Conservation (phyloP, 2,888 invertebrate species). For the Pyrrhia umbra region DNA sequence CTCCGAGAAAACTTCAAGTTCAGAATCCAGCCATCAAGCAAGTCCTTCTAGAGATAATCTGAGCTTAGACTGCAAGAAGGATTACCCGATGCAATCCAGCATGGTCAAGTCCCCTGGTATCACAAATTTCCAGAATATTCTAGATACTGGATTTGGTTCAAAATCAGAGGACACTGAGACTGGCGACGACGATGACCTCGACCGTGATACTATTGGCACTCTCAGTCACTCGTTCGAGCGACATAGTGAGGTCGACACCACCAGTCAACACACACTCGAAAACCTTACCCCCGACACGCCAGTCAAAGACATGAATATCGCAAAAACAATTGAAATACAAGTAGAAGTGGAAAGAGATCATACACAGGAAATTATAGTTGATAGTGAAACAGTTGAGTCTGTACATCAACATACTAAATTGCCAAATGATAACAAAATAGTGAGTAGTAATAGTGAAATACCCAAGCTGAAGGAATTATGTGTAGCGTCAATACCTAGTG, state of each 20-base stretch:
- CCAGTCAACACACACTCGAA: conserved; percentile 84
- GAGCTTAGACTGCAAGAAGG: conserved; percentile 86
- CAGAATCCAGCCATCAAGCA: conserved; percentile 90
- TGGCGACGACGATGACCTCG: conserved; percentile 79
- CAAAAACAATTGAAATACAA: conserved; percentile 65
- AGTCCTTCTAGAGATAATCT: conserved; percentile 88
- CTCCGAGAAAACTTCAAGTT: conserved; percentile 91
- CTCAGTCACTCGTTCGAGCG: conserved; percentile 87
- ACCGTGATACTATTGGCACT: conserved; percentile 84
- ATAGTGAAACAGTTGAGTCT: conserved; percentile 60
- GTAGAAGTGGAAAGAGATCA: conserved; percentile 56
- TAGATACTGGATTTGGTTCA: conserved; percentile 76
- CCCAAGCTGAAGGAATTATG: conserved; percentile 84
- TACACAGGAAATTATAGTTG: conserved; percentile 63
- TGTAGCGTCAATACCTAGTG: conserved; percentile 83
- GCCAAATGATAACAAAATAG: conserved; percentile 81
- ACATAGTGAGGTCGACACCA: conserved; percentile 77
- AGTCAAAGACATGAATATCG: conserved; percentile 78
- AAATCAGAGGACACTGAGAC: conserved; percentile 68
- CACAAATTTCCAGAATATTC: conserved; percentile 83
- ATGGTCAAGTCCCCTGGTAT: conserved; percentile 88
- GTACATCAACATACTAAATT: conserved; percentile 72
- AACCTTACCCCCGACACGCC: conserved; percentile 86
- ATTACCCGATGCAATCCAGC: conserved; percentile 81
- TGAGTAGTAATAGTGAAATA: conserved; percentile 80